Percentiles rank a stretch among this genome's conserved stretches.
Evolutionary conservation across 2,113 vertebrate genomes (phyloP).

Genomic region (Acrocephalus arundinaceus): DNA sequence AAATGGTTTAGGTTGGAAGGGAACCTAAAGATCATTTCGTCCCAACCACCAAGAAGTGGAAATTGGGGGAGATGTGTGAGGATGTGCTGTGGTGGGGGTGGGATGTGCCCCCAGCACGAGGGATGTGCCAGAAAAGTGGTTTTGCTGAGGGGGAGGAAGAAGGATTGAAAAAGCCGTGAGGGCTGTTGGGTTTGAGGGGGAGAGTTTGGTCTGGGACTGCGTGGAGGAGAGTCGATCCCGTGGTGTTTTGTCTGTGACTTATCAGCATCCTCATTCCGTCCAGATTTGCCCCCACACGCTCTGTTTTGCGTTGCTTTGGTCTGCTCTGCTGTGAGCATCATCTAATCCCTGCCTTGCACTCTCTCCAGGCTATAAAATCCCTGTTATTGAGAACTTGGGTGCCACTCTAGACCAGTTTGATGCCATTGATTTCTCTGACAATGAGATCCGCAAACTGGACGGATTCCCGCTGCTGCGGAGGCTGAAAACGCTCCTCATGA

Average conservation of each 20-base stretch:
- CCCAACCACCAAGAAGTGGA: background rate
- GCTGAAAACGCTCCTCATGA: slow-evolving; percentile 90
- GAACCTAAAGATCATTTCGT: background rate
- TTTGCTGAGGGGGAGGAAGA: background rate
- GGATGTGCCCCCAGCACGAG: background rate
- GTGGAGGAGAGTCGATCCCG: background rate
- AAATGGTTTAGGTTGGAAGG: background rate
- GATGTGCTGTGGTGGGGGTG: background rate
- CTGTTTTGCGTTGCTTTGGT: background rate
- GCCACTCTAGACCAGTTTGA: slow-evolving; percentile 97
- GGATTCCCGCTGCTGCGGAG: slow-evolving; percentile 90
- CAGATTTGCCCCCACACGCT: accelerated
- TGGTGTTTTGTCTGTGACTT: background rate
- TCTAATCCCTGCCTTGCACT: background rate
- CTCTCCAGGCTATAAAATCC: slow-evolving; percentile 90
- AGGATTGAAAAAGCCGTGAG: accelerated
- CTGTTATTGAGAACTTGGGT: slow-evolving; percentile 94
- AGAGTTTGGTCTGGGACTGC: background rate
- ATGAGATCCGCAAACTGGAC: slow-evolving; percentile 93
- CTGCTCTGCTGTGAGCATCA: accelerated
- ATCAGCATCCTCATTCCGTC: accelerated
- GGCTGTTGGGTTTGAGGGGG: background rate
- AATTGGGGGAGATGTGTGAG: background rate
- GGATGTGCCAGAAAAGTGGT: too few species aligned
- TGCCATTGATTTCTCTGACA: slow-evolving; percentile 96